A percentile compares a stretch with the other conserved stretches of the same genome.
phyloP scores from a whole-genome alignment of 1,140 invertebrate species.

The Drosophila jambulina region DNA sequence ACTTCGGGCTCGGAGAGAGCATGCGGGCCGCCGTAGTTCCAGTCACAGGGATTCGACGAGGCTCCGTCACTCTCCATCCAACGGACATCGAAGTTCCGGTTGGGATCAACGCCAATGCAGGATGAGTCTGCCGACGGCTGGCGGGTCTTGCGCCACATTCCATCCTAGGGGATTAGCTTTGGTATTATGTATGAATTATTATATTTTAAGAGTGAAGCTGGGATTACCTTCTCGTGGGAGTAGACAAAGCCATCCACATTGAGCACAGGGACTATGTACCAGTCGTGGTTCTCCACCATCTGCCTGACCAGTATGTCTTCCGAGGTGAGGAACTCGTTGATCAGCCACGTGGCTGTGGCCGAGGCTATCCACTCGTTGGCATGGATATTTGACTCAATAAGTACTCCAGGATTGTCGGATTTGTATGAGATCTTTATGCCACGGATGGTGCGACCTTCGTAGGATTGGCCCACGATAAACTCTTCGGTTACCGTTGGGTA shows the following conservation, averaged over 20 bases:
- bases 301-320: constrained; percentile 67
- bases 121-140: constrained; percentile 53
- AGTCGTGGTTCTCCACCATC: constrained; percentile 86
- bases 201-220: too few species aligned
- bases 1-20: constrained; percentile 93
- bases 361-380: constrained; percentile 87
- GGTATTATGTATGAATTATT: not conserved
- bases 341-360: constrained; percentile 86
- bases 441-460: constrained; percentile 87
- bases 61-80: constrained; percentile 86
- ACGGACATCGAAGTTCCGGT: constrained; percentile 89
- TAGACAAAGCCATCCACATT: constrained; percentile 92
- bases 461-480: constrained; percentile 84
- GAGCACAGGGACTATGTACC: constrained; percentile 89
- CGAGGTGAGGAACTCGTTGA: constrained; percentile 85
- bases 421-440: constrained; percentile 88
- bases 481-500: constrained; percentile 65
- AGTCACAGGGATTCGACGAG: constrained; percentile 86
- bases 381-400: constrained; percentile 87
- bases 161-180: constrained; percentile 64
- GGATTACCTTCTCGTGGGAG: constrained; percentile 84
- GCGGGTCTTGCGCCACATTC: constrained; percentile 86
- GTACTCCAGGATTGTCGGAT: constrained; percentile 85
- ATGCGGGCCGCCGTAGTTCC: constrained; percentile 89
- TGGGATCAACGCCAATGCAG: constrained; percentile 89